A percentile compares a stretch with the other conserved stretches of the same genome.
Evolutionary conservation across 2,888 invertebrate species (phyloP).

Genomic region (Hirtodrosophila duncani): DNA sequence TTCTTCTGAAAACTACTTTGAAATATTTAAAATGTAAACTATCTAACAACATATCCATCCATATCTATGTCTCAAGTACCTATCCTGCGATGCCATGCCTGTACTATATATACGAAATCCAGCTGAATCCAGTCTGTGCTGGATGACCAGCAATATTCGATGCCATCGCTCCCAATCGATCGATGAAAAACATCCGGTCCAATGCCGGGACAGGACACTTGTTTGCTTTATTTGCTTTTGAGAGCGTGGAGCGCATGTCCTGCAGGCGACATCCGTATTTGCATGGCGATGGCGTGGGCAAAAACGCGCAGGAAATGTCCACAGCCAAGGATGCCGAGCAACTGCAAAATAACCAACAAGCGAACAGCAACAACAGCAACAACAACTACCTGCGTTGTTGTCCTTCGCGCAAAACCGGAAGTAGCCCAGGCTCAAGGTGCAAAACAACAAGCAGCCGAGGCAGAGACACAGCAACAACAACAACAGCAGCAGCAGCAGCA

Average conservation of each 20-base stretch:
- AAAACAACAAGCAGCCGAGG: conserved; percentile 50
- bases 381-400: conserved; percentile 51
- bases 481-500: conserved; percentile 37
- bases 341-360: conserved; percentile 25
- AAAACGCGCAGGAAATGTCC: conserved; percentile 54
- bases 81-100: too few relatives aligned
- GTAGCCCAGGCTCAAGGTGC: conserved; percentile 68
- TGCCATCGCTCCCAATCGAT: too few relatives aligned
- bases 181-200: too few relatives aligned
- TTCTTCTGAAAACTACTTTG: too few relatives aligned
- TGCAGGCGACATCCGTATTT: conserved; percentile 63
- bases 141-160: too few relatives aligned
- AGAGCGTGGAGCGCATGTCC: conserved; percentile 24
- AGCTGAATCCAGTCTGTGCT: too few relatives aligned
- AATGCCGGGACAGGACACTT: too few relatives aligned
- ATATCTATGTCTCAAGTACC: too few relatives aligned
- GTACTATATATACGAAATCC: too few relatives aligned
- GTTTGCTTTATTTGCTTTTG: too few relatives aligned
- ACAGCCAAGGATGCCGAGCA: conserved; percentile 31
- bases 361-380: conserved; percentile 17
- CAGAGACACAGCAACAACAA: conserved; percentile 15
- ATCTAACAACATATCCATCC: too few relatives aligned
- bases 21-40: too few relatives aligned
- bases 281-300: conserved; percentile 49
- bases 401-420: conserved; percentile 68